A percentile compares a stretch with the other conserved stretches of the same genome.
These are phyloP conservation scores for Xenopus laevis DNA, from an alignment of 2,113 vertebrate species.

Conservation along the genomic window DNA sequence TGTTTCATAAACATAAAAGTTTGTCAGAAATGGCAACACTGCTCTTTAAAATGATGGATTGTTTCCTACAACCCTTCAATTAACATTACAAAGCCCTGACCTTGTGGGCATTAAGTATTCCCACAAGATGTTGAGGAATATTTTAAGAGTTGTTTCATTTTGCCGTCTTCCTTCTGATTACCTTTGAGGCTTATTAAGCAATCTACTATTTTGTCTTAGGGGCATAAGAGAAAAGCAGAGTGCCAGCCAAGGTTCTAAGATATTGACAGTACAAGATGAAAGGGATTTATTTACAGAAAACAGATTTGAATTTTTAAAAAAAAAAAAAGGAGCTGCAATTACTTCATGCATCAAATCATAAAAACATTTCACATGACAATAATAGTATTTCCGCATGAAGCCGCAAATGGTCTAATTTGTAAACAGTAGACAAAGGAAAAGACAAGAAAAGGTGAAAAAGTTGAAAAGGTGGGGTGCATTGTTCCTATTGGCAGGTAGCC, in stretches of 20 bases:
- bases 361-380: slow-evolving; percentile 14
- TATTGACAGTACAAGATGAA: slow-evolving; percentile 68
- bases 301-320: slow-evolving; percentile 56
- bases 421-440: too few species aligned
- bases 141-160: slow-evolving; percentile 73
- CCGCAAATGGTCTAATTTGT: too few species aligned
- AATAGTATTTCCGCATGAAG: too few species aligned
- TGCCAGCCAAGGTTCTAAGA: slow-evolving; percentile 60
- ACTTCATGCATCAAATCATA: slow-evolving; percentile 20
- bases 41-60: slow-evolving; percentile 73
- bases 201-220: slow-evolving; percentile 52
- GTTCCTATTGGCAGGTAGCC: too few species aligned
- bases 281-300: slow-evolving; percentile 61
- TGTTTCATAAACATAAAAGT: slow-evolving; percentile 67
- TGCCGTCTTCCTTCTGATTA: slow-evolving; percentile 69
- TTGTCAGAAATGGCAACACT: slow-evolving; percentile 61
- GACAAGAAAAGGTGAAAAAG: too few species aligned
- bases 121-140: slow-evolving; percentile 64
- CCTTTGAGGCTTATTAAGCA: slow-evolving; percentile 77
- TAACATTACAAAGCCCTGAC: slow-evolving; percentile 80
- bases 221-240: slow-evolving; percentile 51
- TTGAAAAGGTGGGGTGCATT: too few species aligned
- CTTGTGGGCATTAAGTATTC: slow-evolving; percentile 70
- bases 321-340: not conserved
- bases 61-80: slow-evolving; percentile 74